Conservation (phyloP, 2,888 invertebrate species). For the Leucoptera coffeella region DNA sequence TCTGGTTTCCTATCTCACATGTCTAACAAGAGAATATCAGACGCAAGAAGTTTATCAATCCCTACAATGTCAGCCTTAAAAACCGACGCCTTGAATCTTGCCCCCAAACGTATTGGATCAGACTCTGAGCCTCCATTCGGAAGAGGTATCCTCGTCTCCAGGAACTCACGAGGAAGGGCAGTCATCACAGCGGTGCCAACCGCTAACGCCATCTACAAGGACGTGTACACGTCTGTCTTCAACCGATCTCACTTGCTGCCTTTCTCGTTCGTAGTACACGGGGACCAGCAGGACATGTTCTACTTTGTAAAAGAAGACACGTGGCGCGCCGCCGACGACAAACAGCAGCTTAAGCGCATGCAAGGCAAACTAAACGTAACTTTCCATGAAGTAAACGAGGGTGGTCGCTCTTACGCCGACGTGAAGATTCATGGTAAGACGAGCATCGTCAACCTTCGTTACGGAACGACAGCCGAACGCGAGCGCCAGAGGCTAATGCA, state of each 20-base stretch:
- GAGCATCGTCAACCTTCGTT: constrained; percentile 88
- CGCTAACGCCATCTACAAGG: constrained; percentile 84
- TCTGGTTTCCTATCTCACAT: constrained; percentile 81
- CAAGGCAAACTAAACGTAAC: constrained; percentile 89
- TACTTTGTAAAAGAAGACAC: constrained; percentile 90
- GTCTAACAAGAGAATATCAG: constrained; percentile 70
- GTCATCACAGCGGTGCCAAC: constrained; percentile 82
- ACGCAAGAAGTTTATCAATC: constrained; percentile 68
- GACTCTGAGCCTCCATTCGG: constrained; percentile 88
- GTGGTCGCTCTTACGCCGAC: constrained; percentile 71
- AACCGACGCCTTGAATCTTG: constrained; percentile 68
- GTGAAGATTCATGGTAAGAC: constrained; percentile 88
- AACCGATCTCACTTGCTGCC: constrained; percentile 83
- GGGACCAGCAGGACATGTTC: constrained; percentile 85
- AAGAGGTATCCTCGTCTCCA: constrained; percentile 77
- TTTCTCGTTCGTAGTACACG: constrained; percentile 82
- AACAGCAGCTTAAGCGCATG: constrained; percentile 80
- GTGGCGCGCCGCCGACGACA: constrained; percentile 84
- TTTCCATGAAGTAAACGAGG: constrained; percentile 78
- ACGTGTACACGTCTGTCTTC: constrained; percentile 89
- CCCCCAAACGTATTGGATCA: constrained; percentile 70
- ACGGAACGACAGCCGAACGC: constrained; percentile 86
- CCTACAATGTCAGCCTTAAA: constrained; percentile 76
- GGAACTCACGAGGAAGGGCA: constrained; percentile 71
- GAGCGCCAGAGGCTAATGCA: constrained; percentile 85